A percentile compares a stretch with the other conserved stretches of the same genome.
These are phyloP conservation scores for Malaclemys terrapin DNA, from an alignment of 2,113 vertebrate species.

Conservation along the genomic window DNA sequence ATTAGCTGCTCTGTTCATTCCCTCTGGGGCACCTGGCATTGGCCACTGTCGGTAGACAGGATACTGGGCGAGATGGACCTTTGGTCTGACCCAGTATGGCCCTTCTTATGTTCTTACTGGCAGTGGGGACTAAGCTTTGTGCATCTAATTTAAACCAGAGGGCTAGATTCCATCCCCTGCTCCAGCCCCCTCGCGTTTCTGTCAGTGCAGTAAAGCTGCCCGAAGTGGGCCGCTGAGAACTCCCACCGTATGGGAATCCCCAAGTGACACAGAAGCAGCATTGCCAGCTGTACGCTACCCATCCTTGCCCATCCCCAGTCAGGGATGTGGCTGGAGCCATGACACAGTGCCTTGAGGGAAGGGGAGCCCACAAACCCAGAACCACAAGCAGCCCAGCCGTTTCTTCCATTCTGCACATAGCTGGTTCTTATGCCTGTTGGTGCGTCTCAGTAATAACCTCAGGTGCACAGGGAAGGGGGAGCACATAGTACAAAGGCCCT, in stretches of 20 bases:
- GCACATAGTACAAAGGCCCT: background rate
- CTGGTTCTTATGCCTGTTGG: background rate
- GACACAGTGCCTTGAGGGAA: background rate
- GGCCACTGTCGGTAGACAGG: too few species aligned
- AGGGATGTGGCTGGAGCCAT: background rate
- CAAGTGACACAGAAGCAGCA: background rate
- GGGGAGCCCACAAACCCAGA: background rate
- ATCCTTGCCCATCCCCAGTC: background rate
- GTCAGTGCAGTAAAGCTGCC: background rate
- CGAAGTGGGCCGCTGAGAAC: background rate
- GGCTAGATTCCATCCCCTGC: background rate
- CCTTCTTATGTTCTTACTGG: background rate
- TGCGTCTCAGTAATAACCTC: background rate
- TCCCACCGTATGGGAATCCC: background rate
- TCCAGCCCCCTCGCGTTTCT: background rate
- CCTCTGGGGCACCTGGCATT: too few species aligned
- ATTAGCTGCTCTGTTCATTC: background rate
- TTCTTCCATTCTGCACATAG: background rate
- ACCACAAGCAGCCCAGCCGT: background rate
- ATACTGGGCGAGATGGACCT: too few species aligned
- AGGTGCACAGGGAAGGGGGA: rapidly evolving
- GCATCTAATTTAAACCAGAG: constrained; percentile 24
- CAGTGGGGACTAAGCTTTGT: background rate
- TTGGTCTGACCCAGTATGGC: too few species aligned
- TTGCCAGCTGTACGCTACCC: rapidly evolving